phyloP scores from a whole-genome alignment of 2,113 vertebrate genomes.

The Lasiurus borealis region DNA sequence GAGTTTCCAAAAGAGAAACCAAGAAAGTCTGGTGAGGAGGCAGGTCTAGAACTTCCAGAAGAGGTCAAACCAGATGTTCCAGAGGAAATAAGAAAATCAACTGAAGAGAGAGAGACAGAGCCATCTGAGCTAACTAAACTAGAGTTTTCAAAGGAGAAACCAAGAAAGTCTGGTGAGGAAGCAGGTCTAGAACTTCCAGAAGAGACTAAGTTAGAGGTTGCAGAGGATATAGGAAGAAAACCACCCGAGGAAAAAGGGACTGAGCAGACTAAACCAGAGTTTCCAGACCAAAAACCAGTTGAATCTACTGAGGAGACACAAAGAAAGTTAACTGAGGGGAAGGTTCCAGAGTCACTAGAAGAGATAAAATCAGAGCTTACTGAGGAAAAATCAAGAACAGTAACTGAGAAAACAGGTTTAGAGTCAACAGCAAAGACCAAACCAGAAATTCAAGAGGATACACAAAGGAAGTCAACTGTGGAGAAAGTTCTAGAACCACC shows the following conservation, averaged over 20 bases:
- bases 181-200: too few species aligned
- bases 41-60: neutral
- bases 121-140: too few species aligned
- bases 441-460: neutral
- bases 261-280: neutral
- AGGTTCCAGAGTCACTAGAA: neutral
- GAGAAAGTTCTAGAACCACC: constrained; percentile 72
- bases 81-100: neutral
- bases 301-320: neutral
- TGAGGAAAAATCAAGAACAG: neutral
- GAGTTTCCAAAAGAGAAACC: neutral
- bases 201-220: too few species aligned
- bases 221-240: too few species aligned
- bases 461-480: neutral
- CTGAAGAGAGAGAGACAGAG: too few species aligned
- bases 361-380: neutral
- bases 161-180: too few species aligned
- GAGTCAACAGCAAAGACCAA: neutral
- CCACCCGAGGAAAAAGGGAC: neutral
- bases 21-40: neutral
- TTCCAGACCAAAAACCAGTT: neutral
- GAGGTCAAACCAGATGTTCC: neutral
- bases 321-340: neutral
- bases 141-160: too few species aligned
- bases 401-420: neutral